These are phyloP conservation scores for Phalloptychus januarius DNA, from an alignment of 2,797 vertebrate species.

Conservation along the genomic window DNA sequence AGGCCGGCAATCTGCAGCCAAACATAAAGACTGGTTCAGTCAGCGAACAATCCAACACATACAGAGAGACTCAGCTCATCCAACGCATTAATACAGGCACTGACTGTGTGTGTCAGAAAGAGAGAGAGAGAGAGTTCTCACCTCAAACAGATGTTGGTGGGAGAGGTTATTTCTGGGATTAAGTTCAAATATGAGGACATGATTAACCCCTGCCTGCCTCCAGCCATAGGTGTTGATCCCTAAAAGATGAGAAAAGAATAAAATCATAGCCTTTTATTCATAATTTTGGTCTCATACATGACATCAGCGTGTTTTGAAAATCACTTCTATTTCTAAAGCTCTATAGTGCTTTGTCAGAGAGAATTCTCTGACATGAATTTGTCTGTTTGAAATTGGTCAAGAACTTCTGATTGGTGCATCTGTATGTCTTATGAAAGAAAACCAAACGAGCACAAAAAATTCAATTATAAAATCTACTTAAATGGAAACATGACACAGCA, in stretches of 20 bases:
- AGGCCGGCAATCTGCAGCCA: conserved; percentile 91
- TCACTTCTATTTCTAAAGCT: background rate
- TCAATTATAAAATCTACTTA: background rate
- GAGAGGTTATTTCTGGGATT: conserved; percentile 98
- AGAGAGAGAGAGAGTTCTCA: conserved; percentile 47
- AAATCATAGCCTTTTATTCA: background rate
- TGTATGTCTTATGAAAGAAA: background rate
- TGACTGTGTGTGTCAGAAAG: background rate
- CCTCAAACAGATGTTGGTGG: conserved; percentile 99
- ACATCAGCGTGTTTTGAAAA: background rate
- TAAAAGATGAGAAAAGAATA: conserved; percentile 19
- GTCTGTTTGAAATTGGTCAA: background rate
- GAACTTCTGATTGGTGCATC: background rate
- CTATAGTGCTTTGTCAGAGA: background rate
- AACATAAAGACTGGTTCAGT: conserved; percentile 4
- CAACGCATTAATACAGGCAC: background rate
- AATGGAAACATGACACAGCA: background rate
- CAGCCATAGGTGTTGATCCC: conserved; percentile 99
- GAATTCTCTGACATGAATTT: background rate
- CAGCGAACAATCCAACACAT: too few species aligned
- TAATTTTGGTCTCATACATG: background rate
- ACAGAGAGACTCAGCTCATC: background rate
- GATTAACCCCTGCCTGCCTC: conserved; percentile 98
- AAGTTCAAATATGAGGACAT: conserved; percentile 98
- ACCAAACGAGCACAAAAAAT: background rate